Conservation (phyloP, 1,140 invertebrate genomes). For the Brachionus angularis region DNA sequence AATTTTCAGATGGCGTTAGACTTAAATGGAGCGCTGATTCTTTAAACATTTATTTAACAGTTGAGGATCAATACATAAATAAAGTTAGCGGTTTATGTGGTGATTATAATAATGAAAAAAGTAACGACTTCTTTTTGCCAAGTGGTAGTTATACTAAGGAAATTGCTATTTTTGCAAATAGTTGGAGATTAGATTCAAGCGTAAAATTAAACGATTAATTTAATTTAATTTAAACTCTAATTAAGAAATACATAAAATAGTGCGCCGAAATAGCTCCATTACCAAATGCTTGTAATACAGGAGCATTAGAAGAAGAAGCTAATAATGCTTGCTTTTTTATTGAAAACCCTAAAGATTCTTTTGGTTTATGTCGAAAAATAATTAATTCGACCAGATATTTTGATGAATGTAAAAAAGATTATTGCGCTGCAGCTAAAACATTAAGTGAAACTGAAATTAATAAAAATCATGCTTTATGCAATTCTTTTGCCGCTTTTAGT, state of each 20-base stretch:
- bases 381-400: slow-evolving; percentile 54
- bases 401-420: slow-evolving; percentile 71
- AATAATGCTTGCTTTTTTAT: background rate
- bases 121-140: slow-evolving; percentile 61
- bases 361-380: slow-evolving; percentile 7
- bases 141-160: slow-evolving; percentile 58
- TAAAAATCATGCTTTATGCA: slow-evolving; percentile 65
- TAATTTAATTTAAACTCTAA: background rate
- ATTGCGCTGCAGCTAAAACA: slow-evolving; percentile 65
- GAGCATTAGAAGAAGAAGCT: background rate
- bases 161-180: slow-evolving; percentile 63
- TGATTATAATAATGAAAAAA: slow-evolving; percentile 66
- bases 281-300: slow-evolving; percentile 17
- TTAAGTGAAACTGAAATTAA: background rate
- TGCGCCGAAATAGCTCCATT: slow-evolving; percentile 1
- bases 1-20: slow-evolving; percentile 67
- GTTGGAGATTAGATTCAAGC: slow-evolving; percentile 61
- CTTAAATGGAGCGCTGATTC: slow-evolving; percentile 68
- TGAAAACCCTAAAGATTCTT: background rate
- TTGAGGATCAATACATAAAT: slow-evolving; percentile 69
- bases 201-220: background rate
- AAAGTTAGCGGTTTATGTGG: slow-evolving; percentile 76
- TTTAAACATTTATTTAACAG: slow-evolving; percentile 61
- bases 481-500: slow-evolving; percentile 70
- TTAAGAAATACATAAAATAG: background rate